A percentile compares a stretch with the other conserved stretches of the same genome.
Evolutionary conservation across 2,797 vertebrate species (phyloP).

Genomic region (Poeciliopsis presidionis): DNA sequence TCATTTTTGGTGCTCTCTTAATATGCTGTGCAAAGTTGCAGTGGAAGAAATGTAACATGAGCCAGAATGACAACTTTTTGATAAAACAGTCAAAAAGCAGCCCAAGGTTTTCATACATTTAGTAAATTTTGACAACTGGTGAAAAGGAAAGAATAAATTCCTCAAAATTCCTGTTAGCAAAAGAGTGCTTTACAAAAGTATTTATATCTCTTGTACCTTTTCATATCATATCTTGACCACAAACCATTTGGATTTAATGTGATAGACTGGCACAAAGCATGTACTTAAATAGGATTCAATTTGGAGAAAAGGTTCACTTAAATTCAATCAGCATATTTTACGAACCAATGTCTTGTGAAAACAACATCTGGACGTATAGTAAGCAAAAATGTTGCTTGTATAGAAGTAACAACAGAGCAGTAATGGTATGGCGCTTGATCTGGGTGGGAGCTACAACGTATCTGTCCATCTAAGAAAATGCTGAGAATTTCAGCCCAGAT

Average conservation of each 20-base stretch:
- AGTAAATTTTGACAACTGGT: conserved; percentile 31
- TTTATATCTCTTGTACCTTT: neutral
- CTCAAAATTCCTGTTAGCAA: neutral
- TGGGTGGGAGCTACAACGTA: conserved; percentile 6
- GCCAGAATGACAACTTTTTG: conserved; percentile 8
- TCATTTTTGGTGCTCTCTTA: neutral
- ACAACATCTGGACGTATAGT: neutral
- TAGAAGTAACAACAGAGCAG: neutral
- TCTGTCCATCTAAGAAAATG: conserved; percentile 5
- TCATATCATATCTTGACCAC: neutral
- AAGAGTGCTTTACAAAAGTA: neutral
- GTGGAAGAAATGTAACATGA: conserved; percentile 16
- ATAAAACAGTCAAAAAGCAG: conserved; percentile 14
- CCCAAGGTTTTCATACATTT: conserved; percentile 17
- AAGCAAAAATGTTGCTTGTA: neutral
- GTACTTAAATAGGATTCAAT: neutral
- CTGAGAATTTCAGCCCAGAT: conserved; percentile 10
- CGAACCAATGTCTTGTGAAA: neutral
- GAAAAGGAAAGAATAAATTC: conserved; percentile 21
- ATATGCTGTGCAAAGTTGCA: conserved; percentile 15
- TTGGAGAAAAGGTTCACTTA: neutral
- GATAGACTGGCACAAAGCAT: neutral
- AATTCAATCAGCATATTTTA: neutral
- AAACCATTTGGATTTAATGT: neutral
- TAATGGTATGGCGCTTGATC: conserved; percentile 4